Conservation (phyloP, 2,113 vertebrate species). For the Conger conger region DNA sequence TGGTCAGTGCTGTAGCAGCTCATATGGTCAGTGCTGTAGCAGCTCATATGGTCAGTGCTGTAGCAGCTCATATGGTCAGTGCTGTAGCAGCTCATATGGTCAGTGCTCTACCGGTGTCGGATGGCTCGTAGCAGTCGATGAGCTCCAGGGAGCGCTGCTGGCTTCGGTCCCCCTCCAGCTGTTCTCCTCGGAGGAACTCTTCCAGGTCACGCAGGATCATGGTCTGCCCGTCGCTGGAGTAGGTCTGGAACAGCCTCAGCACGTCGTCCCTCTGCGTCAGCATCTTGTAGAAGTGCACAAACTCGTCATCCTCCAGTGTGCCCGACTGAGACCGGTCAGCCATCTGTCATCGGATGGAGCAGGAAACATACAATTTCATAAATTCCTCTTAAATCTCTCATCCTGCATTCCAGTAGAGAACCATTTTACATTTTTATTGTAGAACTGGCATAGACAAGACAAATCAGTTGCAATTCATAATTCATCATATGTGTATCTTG, state of each 20-base stretch:
- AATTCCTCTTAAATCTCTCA: no score
- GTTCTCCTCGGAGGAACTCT: slow-evolving; percentile 80
- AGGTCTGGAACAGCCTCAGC: slow-evolving; percentile 80
- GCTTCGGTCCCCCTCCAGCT: slow-evolving; percentile 71
- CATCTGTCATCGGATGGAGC: slow-evolving; percentile 62
- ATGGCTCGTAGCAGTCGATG: slow-evolving; percentile 82
- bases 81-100: background rate
- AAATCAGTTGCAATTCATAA: no score
- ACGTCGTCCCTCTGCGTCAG: slow-evolving; percentile 87
- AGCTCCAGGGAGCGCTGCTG: slow-evolving; percentile 76
- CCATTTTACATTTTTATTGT: no score
- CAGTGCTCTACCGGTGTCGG: slow-evolving; percentile 73
- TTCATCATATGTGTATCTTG: no score
- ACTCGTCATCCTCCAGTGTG: slow-evolving; percentile 84
- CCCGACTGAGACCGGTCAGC: slow-evolving; percentile 80
- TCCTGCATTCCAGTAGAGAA: no score
- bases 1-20: no score
- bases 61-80: no score
- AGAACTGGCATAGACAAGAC: no score
- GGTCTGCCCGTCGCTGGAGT: slow-evolving; percentile 83
- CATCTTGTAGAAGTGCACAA: slow-evolving; percentile 91
- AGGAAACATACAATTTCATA: background rate
- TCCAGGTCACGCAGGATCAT: slow-evolving; percentile 82
- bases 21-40: no score
- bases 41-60: no score